Conservation (phyloP, 2,113 vertebrate genomes). For the Anolis sagrei region DNA sequence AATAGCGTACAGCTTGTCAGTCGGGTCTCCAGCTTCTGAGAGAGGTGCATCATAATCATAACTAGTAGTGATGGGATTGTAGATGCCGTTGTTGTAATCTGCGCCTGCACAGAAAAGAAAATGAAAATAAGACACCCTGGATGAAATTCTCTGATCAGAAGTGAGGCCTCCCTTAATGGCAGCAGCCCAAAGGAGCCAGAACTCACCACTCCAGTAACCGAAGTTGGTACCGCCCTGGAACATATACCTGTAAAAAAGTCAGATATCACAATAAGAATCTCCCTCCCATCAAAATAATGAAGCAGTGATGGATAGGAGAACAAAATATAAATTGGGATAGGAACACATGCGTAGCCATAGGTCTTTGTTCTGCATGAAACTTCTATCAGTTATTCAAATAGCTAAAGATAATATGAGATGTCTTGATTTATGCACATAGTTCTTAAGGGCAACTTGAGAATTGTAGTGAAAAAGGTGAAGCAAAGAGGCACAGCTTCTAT, state of each 20-base stretch:
- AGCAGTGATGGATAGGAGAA: background rate
- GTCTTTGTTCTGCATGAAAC: background rate
- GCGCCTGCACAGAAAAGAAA: conserved; percentile 79
- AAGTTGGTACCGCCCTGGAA: conserved; percentile 98
- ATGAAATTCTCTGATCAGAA: background rate
- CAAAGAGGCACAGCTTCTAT: background rate
- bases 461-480: background rate
- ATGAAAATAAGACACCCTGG: background rate
- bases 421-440: background rate
- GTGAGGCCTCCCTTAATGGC: background rate
- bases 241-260: conserved; percentile 89
- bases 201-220: conserved; percentile 95
- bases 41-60: conserved; percentile 97
- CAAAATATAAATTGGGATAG: background rate
- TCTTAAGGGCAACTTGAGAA: background rate
- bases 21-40: conserved; percentile 93
- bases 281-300: background rate
- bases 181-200: background rate
- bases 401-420: accelerated
- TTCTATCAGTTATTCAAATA: background rate
- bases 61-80: conserved; percentile 92
- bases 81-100: conserved; percentile 87
- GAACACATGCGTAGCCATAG: background rate
- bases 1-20: conserved; percentile 89
- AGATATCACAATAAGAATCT: conserved; percentile 17